Conservation (phyloP, 2,113 vertebrate genomes). For the Rhinichthys klamathensis region DNA sequence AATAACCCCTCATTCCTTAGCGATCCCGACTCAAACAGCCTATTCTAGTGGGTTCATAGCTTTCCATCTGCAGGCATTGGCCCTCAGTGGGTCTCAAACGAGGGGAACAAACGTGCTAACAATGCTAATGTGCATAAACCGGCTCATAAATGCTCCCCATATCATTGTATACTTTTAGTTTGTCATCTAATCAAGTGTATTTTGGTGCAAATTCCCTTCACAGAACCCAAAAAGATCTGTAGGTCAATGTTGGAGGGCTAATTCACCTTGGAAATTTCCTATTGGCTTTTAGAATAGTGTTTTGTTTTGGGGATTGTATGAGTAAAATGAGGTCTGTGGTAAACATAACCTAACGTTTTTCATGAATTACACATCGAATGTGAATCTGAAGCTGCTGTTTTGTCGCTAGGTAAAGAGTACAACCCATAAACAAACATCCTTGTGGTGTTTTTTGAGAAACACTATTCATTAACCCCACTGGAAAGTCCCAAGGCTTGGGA, state of each 20-base stretch:
- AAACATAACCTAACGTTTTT: background rate
- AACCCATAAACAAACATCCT: no score
- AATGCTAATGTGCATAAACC: background rate
- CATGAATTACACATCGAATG: background rate
- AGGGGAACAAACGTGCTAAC: background rate
- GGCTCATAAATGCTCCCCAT: background rate
- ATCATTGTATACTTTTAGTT: background rate
- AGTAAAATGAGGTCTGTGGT: background rate
- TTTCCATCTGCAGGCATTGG: background rate
- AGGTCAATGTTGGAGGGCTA: background rate
- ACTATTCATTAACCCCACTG: no score
- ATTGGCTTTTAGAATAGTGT: background rate
- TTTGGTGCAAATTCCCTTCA: background rate
- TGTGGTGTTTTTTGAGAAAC: no score
- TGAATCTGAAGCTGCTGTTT: background rate
- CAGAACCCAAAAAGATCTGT: background rate
- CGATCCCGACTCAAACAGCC: conserved; percentile 26
- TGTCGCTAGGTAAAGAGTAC: background rate
- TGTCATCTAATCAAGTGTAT: background rate
- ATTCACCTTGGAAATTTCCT: background rate
- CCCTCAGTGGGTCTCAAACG: background rate
- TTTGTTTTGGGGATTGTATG: background rate
- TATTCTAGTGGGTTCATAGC: conserved; percentile 32
- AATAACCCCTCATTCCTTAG: conserved; percentile 25
- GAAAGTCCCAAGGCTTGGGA: no score